Evolutionary conservation across 2,888 invertebrate genomes (phyloP).

Genomic region (Hemistola chrysoprasaria): DNA sequence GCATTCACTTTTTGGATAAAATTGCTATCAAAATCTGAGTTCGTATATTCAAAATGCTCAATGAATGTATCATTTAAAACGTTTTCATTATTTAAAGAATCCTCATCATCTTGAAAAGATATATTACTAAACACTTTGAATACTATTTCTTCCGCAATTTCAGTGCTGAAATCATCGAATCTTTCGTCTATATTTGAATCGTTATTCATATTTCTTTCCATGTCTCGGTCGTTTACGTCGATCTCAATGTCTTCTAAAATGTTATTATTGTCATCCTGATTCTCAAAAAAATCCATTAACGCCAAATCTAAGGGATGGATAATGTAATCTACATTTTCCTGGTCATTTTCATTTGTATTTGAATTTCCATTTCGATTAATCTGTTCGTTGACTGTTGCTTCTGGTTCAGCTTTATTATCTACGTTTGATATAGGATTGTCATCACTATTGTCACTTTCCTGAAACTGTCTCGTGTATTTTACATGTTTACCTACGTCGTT

Average conservation of each 20-base stretch:
- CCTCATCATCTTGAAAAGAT: neutral
- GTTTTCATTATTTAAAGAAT: neutral
- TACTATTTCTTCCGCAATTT: constrained; percentile 23
- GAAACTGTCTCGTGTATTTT: no score
- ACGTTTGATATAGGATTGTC: neutral
- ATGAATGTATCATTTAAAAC: constrained; percentile 6
- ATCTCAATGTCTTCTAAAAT: constrained; percentile 9
- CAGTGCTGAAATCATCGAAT: constrained; percentile 19
- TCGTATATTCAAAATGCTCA: neutral
- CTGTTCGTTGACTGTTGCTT: no score
- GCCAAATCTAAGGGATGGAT: no score
- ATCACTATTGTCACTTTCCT: no score
- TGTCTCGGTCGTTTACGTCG: constrained; percentile 5
- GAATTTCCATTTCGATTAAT: no score
- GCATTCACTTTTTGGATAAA: no score
- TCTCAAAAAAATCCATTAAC: no score
- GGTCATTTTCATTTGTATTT: neutral
- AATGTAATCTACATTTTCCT: neutral
- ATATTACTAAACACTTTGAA: constrained; percentile 31
- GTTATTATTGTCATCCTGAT: no score
- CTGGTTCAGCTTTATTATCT: neutral
- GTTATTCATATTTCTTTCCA: constrained; percentile 4
- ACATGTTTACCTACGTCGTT: no score
- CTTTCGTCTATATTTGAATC: constrained; percentile 23
- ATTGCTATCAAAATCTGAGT: no score